Percentiles rank a stretch among this genome's conserved stretches.
phyloP scores from a whole-genome alignment of 92 coral and sea anemone species.

The Plumapathes pennacea region DNA sequence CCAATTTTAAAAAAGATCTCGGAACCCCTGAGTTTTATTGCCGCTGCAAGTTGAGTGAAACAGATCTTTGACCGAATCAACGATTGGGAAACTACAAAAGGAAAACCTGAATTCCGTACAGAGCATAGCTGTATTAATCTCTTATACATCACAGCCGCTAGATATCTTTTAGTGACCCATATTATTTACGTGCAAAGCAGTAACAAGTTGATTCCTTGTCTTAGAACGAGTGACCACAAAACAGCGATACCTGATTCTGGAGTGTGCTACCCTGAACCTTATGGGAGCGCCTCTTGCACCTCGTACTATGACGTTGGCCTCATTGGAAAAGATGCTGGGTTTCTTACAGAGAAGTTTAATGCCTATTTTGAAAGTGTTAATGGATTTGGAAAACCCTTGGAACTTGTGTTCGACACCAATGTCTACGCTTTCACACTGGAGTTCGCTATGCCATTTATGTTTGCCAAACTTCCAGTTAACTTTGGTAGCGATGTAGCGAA shows the following conservation, averaged over 20 bases:
- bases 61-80: conserved; percentile 51
- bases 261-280: conserved; percentile 43
- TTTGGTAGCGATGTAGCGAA: conserved; percentile 15
- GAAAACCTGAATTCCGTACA: conserved; percentile 25
- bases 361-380: conserved; percentile 33
- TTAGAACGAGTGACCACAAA: neutral
- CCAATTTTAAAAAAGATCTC: conserved; percentile 34
- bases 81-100: conserved; percentile 38
- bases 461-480: conserved; percentile 24
- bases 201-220: conserved; percentile 36
- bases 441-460: conserved; percentile 59
- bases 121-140: conserved; percentile 29
- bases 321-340: conserved; percentile 64
- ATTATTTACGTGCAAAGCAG: conserved; percentile 38
- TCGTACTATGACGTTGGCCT: conserved; percentile 80
- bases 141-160: conserved; percentile 67
- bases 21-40: conserved; percentile 19
- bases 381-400: conserved; percentile 63
- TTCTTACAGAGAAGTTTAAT: conserved; percentile 52
- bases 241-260: conserved; percentile 39
- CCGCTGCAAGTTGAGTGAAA: conserved; percentile 15
- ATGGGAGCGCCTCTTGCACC: conserved; percentile 62
- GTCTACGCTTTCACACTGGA: conserved; percentile 79
- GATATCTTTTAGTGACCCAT: conserved; percentile 61
- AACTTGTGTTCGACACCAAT: conserved; percentile 70